phyloP scores from a whole-genome alignment of 2,797 vertebrate species.

The Linurgus olivaceus region DNA sequence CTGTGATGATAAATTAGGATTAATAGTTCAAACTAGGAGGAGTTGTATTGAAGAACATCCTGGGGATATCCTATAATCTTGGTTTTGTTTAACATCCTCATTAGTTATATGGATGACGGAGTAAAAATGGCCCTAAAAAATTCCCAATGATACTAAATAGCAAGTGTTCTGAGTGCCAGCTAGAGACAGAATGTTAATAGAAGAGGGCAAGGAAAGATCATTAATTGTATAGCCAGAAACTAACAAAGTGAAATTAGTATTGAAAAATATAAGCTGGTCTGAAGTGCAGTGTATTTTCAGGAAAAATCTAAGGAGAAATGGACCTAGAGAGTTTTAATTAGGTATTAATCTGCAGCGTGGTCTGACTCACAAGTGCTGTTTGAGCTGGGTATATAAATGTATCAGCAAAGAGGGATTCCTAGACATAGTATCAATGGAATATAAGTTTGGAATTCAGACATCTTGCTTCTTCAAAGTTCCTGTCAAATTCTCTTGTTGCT shows the following conservation, averaged over 20 bases:
- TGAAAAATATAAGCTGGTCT: background rate
- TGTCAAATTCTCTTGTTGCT: background rate
- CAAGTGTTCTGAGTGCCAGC: background rate
- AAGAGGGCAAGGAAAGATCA: background rate
- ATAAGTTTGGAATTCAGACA: background rate
- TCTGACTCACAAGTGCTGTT: background rate
- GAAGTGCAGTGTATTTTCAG: background rate
- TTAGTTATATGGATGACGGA: background rate
- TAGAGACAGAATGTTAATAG: slow-evolving; percentile 11
- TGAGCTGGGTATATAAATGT: background rate
- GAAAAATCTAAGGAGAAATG: background rate
- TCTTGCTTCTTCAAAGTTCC: background rate
- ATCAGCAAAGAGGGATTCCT: background rate
- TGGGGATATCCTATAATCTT: background rate
- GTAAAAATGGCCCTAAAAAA: slow-evolving; percentile 1
- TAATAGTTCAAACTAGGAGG: background rate
- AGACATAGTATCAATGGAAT: background rate
- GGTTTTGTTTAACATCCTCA: slow-evolving; percentile 7
- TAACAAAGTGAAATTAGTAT: background rate
- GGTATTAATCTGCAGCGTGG: background rate
- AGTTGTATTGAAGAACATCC: background rate
- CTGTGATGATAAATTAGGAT: background rate
- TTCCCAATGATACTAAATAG: background rate
- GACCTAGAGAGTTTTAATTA: background rate
- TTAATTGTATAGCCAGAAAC: slow-evolving; percentile 7